Evolutionary conservation across 2,113 vertebrate genomes (phyloP), one percentile per base, ranked within the genome.

Genomic region (Campylomormyrus numenius): DNA sequence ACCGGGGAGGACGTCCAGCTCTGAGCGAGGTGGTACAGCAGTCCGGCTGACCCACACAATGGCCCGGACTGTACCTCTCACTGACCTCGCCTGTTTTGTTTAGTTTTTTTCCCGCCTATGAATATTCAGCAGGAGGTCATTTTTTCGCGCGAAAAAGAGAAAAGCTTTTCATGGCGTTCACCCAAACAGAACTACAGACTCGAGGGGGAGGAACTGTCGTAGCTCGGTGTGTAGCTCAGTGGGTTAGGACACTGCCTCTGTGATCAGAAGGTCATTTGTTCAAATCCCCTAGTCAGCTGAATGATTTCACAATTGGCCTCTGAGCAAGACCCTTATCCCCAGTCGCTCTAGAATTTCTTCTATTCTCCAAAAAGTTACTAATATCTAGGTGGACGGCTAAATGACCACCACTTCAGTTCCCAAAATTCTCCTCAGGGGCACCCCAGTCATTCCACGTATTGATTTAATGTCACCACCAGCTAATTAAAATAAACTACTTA

Each of bases 81-180:
- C 74, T 83, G 88, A 87, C 58, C 89, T 87, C 85, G 17, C 24
- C n/a, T 35, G 89, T 62, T 90, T n/a, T 84, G 85, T 74, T 90
- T 31, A 3, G 27, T 31, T 70, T 70, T 52, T 70, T 85, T 87
- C 56, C 27, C 6, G 46, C 42, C 27, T 62, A 86, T 90, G 45
- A 90, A 87, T 90, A 90, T 90, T 70, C 52, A 70, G 24, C 35
- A 31, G 56, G 5, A 35, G 58, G 53, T 70, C 46, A 87, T 90
- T 90, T 83, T 70, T 87, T 39, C 58, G 84, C 24, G 35, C n/a
- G 15, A 31, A 70, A 70, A 70, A 70, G n/a, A 48, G 11, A 87
- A 86, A 42, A 70, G 27, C 31, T 48, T 87, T 53, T 50, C 39
- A 52, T 15, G 56, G 1, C 45, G 21, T 90, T 87, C 56, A 90